A percentile compares a stretch with the other conserved stretches of the same genome.
phyloP scores from a whole-genome alignment of 1,140 invertebrate genomes.

The Aphis gossypii region DNA sequence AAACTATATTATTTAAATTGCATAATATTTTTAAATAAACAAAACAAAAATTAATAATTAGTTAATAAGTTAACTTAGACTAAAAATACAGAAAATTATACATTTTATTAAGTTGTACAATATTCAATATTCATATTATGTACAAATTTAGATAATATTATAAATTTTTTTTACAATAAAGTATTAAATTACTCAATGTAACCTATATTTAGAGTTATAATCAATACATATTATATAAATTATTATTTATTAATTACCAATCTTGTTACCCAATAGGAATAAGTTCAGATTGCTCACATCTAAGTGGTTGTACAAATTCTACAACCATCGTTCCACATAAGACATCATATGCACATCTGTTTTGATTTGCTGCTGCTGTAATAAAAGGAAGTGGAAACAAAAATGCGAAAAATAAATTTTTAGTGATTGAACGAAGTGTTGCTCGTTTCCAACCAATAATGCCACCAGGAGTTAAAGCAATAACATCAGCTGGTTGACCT shows the following conservation, averaged over 20 bases:
- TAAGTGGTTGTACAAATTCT: slow-evolving; percentile 29
- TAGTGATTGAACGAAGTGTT: slow-evolving; percentile 19
- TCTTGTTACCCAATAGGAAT: slow-evolving; percentile 29
- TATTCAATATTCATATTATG: not conserved
- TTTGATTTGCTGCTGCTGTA: slow-evolving; percentile 32
- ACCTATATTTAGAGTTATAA: not conserved
- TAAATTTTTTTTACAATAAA: not conserved
- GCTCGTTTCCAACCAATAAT: slow-evolving; percentile 38
- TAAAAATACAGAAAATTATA: not conserved
- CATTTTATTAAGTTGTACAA: not conserved
- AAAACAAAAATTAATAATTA: slow-evolving; percentile 20
- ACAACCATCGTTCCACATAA: slow-evolving; percentile 43
- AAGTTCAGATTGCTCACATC: slow-evolving; percentile 39
- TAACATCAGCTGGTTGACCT: not conserved
- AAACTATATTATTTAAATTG: not conserved
- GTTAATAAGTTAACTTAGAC: not conserved
- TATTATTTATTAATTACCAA: not conserved
- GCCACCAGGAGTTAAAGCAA: slow-evolving; percentile 28
- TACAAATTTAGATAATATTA: not conserved
- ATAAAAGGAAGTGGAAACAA: slow-evolving; percentile 44
- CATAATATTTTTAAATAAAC: not conserved
- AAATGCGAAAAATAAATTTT: slow-evolving; percentile 49
- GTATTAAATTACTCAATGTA: not conserved
- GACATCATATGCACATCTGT: slow-evolving; percentile 54
- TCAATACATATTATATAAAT: not conserved